These are phyloP conservation scores for Calypte anna DNA, from an alignment of 2,113 vertebrate genomes.

Conservation along the genomic window DNA sequence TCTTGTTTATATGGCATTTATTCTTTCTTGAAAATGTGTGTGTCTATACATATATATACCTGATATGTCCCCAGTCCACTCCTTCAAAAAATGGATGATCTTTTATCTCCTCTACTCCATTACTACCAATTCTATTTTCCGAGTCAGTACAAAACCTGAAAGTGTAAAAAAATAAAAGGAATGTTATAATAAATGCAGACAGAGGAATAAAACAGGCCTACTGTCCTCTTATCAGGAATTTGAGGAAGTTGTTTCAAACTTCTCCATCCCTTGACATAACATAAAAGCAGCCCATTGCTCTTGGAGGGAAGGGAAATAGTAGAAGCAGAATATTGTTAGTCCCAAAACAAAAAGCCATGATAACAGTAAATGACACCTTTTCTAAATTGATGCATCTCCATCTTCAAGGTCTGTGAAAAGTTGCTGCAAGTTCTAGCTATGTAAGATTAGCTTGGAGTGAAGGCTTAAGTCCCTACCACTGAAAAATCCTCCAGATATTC, in stretches of 20 bases:
- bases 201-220: background rate
- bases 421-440: background rate
- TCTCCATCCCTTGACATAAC: background rate
- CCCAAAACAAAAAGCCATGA: background rate
- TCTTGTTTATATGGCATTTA: background rate
- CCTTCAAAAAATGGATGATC: conserved; percentile 93
- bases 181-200: background rate
- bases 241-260: background rate
- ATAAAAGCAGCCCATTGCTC: background rate
- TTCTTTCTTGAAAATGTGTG: background rate
- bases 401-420: background rate
- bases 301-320: background rate
- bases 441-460: background rate
- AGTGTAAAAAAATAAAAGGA: background rate
- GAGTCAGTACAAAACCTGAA: conserved; percentile 92
- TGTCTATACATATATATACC: conserved; percentile 74
- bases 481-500: background rate
- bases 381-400: background rate
- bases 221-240: background rate
- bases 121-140: conserved; percentile 92
- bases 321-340: background rate
- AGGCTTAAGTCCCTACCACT: background rate
- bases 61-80: conserved; percentile 98
- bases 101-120: conserved; percentile 95
- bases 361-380: background rate